Evolutionary conservation across 2,888 invertebrate genomes (phyloP).

Genomic region (Tetanocera ferruginea): DNA sequence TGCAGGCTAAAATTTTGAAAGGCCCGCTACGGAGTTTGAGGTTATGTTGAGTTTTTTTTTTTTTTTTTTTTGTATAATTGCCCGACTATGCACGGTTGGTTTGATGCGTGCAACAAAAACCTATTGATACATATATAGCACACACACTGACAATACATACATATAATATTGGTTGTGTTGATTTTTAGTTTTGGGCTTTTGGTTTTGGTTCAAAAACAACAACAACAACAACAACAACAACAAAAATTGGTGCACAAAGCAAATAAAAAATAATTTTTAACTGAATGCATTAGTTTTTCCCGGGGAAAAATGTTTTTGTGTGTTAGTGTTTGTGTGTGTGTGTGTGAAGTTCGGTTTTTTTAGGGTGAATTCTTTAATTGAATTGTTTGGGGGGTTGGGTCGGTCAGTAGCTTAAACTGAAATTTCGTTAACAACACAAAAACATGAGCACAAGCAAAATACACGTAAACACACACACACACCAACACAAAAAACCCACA

Average conservation of each 20-base stretch:
- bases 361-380: conserved; percentile 32
- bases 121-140: background rate
- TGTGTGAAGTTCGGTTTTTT: conserved; percentile 1
- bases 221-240: background rate
- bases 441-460: background rate
- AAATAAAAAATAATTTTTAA: conserved; percentile 8
- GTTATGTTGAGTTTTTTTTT: background rate
- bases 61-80: conserved; percentile 1
- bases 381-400: conserved; percentile 22
- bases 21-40: too few species aligned
- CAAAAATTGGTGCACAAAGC: background rate
- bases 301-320: background rate
- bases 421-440: background rate
- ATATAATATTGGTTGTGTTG: conserved; percentile 23
- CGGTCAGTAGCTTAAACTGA: background rate
- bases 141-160: background rate
- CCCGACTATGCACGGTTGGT: background rate
- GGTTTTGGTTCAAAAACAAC: background rate
- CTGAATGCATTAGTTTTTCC: conserved; percentile 18
- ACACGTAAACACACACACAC: background rate
- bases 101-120: conserved; percentile 17
- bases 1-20: background rate
- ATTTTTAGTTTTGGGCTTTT: background rate
- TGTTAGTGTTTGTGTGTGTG: background rate
- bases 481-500: background rate